Base-by-base conservation (phyloP, 1,140 invertebrate species). In the Penaeus vannamei region DNA sequence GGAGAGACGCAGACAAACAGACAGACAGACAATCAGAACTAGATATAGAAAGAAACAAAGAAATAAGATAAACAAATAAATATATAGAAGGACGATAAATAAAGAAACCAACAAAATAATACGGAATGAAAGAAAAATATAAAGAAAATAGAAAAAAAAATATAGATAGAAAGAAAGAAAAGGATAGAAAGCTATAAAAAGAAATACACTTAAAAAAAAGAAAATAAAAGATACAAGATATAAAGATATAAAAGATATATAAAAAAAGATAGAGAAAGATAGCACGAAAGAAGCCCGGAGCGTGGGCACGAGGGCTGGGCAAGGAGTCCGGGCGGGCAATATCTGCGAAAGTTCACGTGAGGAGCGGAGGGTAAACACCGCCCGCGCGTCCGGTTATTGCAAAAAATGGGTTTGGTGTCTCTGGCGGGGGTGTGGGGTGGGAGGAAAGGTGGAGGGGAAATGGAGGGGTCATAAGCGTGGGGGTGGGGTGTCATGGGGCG, bases 81-180 rank as follows among this genome's bases (percentile, higher is more conserved):
- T 46, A 19, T 22, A 53, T 8, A 46, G n/a, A 29, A 46, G n/a
- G 53, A 46, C 12, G 42, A 80, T 8, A 36, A 22, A 20, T 17
- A 26, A 42, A 80, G 8, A 36, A 42, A 10, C 12, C 32, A n/a
- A 80, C 32, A 12, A 22, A 80, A 46, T 46, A n/a, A 80, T 23
- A 32, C 53, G 29, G 32, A 77, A 26, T 12, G 29, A 23, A 10
- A 14, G n/a, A 82, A 42, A 82, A 42, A 82, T 53, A 82, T 53
- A 61, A 42, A 61, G 80, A 82, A 53, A 82, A 42, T 61, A 59
- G 61, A 53, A 82, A 36, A 82, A 53, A 82, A 36, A 82, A 26
- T 61, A 36, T 61, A 53, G 29, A 62, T 14, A 62, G 23, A 83
- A 23, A 83, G 29, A 61, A 61, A 19, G 66, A 32, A 26, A 32